A percentile compares a stretch with the other conserved stretches of the same genome.
Conservation (phyloP, 92 coral and sea anemone species). For the Epizoanthus stellaris region DNA sequence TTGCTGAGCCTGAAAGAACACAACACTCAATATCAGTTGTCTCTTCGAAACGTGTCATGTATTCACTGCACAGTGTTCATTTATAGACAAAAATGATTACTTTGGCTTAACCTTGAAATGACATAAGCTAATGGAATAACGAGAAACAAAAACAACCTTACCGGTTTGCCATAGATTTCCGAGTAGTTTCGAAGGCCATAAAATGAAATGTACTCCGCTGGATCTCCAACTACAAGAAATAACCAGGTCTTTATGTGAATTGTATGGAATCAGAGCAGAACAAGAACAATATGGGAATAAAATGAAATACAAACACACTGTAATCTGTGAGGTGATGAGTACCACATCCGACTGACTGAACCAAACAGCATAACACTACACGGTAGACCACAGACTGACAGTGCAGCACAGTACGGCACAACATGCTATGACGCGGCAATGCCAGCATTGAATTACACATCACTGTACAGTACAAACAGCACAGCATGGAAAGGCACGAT, state of each 20-base stretch:
- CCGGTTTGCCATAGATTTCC: conserved; percentile 83
- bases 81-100: not conserved
- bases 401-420: too few relatives aligned
- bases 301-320: not conserved
- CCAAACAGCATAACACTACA: too few relatives aligned
- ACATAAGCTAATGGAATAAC: not conserved
- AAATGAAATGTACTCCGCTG: conserved; percentile 84
- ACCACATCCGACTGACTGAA: too few relatives aligned
- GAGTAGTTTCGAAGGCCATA: conserved; percentile 86
- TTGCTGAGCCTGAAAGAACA: too few relatives aligned
- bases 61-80: not conserved
- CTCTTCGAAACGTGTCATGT: too few relatives aligned
- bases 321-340: too few relatives aligned
- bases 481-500: too few relatives aligned
- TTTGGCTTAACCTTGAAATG: not conserved
- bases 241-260: not conserved
- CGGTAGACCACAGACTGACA: too few relatives aligned
- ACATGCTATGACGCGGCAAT: too few relatives aligned
- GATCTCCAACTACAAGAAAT: conserved; percentile 79
- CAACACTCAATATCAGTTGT: too few relatives aligned
- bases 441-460: too few relatives aligned
- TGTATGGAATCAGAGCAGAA: not conserved
- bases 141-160: conserved; percentile 33
- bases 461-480: too few relatives aligned
- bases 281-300: not conserved